Base-by-base conservation (phyloP, 1,140 invertebrate species). In the Mya arenaria region DNA sequence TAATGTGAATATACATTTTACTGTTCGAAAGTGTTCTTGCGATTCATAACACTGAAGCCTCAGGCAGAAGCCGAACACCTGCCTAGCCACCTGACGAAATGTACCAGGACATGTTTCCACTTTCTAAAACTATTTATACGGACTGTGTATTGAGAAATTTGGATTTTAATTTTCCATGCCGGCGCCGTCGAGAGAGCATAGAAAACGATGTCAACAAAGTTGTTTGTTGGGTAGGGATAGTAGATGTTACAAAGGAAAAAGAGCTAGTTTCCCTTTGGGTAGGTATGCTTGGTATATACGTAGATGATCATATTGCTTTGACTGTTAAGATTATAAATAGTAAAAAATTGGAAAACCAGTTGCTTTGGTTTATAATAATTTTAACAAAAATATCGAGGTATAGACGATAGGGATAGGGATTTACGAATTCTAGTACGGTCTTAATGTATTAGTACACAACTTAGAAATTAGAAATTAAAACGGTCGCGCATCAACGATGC, bases 141-240 rank as follows among this genome's bases (percentile, higher is more conserved):
- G 69, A 84, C 2, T 77, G 63, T 32, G 83, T 90, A 17, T 52
- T 90, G 28, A 82, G 86, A 17, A 60, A 36, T 17, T 77, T 83
- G 37, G 89, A 84, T 90, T 23, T 68, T 89, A 13, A 75, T 90
- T 32, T 88, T 90, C 62, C 88, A 90, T 62, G 63, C 84, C 36
- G 89, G 89, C 1, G 73, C 72, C 10, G 69, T 89, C 55, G 72
- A 80, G 10, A 83, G 68, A 44, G 78, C 52, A 13, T 90, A 88
- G 89, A 89, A 89, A 60, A 83, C 84, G 3, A 84, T 90, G 86
- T 86, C 89, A 41, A 82, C 82, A 25, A 77, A 84, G 19, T 19
- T 5, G 63, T 89, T 0, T 84, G 85, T 28, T 89, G 87, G 88
- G 71, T 89, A 32, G 89, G 88, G 15, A 84, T 87, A 66, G 65